Evolutionary conservation across 2,888 invertebrate species (phyloP), one percentile per base, ranked within the genome.

Genomic region (Agrochola litura): DNA sequence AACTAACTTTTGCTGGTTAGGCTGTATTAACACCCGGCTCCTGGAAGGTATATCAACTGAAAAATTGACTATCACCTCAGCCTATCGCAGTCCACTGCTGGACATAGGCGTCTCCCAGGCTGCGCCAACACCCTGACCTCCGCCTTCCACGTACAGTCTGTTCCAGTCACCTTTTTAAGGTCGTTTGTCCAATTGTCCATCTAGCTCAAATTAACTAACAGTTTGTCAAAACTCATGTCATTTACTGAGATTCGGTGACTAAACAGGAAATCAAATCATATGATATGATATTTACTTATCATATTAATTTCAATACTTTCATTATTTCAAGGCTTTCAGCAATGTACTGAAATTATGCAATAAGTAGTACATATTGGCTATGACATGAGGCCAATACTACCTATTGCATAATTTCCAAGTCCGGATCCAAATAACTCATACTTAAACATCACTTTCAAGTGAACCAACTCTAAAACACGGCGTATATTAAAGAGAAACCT

Each of bases 401-500:
- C 30, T 3, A 25, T 46, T 22, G 1, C 12, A 69, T 16, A 54
- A 61, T 37, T 54, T 6, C 14, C 16, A 54, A 60, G 9, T 14
- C 14, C 65, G 22, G 37, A 54, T 37, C 1, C 58, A 54, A 66
- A 60, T 79, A 79, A 66, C 46, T 79, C 46, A 75, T 46, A 68
- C 16, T 22, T 22, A 60, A 30, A 58, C 46, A 65, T 54, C 54
- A 75, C 46, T 76, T 76, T 30, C 54, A 60, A 76, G 46, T 46
- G n/a, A 74, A 14, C 64, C 0, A 19, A 65, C 43, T 22, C 37
- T 25, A 9, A 56, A 77, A 61, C 54, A 68, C 16, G 30, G 22
- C 56, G 67, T 52, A 63, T 37, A 71, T 74, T 72, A 14, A 30
- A 75, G 85, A 81, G 78, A 81, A 81, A 76, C 54, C 41, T n/a